phyloP scores from a whole-genome alignment of 1,140 invertebrate genomes.

The Drosophila nigrodunni region DNA sequence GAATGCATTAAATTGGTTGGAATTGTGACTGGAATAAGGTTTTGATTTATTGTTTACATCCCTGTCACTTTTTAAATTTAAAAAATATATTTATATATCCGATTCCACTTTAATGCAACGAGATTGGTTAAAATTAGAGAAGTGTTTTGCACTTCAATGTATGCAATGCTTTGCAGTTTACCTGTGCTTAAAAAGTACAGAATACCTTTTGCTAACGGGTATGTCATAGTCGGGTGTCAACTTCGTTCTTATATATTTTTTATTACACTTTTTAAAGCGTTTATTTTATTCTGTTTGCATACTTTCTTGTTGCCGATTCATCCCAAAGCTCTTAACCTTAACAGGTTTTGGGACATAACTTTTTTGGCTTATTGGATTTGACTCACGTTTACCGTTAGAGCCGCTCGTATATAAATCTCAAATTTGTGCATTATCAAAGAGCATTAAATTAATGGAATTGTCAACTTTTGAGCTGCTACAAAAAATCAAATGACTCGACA shows the following conservation, averaged over 20 bases:
- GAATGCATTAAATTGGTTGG: too few species aligned
- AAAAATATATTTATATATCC: too few species aligned
- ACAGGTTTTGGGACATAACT: slow-evolving; percentile 66
- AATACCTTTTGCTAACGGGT: too few species aligned
- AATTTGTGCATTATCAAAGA: slow-evolving; percentile 51
- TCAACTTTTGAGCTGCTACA: background rate
- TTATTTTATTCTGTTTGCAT: slow-evolving; percentile 6
- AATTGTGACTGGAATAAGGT: too few species aligned
- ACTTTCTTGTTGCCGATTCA: slow-evolving; percentile 25
- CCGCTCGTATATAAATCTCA: slow-evolving; percentile 58
- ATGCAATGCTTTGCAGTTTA: too few species aligned
- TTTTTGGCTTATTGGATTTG: slow-evolving; percentile 56
- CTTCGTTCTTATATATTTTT: background rate
- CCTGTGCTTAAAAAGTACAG: too few species aligned
- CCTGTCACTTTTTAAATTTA: too few species aligned
- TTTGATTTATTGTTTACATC: too few species aligned
- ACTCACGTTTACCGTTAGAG: slow-evolving; percentile 73
- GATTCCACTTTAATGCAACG: too few species aligned
- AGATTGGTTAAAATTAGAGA: too few species aligned
- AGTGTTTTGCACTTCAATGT: too few species aligned
- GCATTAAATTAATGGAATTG: slow-evolving; percentile 42
- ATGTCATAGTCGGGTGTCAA: too few species aligned
- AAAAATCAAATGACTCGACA: slow-evolving; percentile 30
- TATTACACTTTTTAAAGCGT: background rate
- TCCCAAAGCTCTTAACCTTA: slow-evolving; percentile 42